Evolutionary conservation across 2,113 vertebrate species (phyloP).

Genomic region (Xenotilapia longispinis): DNA sequence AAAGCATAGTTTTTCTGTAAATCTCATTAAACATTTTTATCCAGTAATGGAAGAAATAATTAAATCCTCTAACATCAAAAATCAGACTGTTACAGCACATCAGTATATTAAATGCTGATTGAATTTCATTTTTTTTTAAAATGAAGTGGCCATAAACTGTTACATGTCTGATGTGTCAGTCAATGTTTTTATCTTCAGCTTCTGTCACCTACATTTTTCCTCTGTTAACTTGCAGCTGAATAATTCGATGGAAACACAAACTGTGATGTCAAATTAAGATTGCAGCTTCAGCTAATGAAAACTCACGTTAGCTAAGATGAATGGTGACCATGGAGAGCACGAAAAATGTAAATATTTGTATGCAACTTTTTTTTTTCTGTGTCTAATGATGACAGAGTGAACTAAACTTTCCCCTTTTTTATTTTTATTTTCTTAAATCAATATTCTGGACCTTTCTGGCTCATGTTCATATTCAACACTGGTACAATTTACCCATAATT

Average conservation of each 20-base stretch:
- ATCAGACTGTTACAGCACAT: background rate
- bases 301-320: background rate
- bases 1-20: background rate
- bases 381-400: background rate
- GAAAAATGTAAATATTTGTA: background rate
- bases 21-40: background rate
- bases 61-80: background rate
- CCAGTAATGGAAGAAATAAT: background rate
- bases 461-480: background rate
- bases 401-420: background rate
- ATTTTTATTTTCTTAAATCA: background rate
- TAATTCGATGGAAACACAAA: rapidly evolving
- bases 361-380: background rate
- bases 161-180: background rate
- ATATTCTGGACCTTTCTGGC: background rate
- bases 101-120: background rate
- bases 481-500: background rate
- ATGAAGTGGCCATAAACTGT: background rate
- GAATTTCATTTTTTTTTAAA: background rate
- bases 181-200: background rate
- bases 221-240: background rate
- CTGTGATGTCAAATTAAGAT: background rate
- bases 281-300: background rate
- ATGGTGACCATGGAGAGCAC: background rate
- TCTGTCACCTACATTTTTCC: background rate